Percentiles rank a stretch among this genome's conserved stretches.
Evolutionary conservation across 2,888 invertebrate genomes (phyloP).

Genomic region (Isoperla grammatica): DNA sequence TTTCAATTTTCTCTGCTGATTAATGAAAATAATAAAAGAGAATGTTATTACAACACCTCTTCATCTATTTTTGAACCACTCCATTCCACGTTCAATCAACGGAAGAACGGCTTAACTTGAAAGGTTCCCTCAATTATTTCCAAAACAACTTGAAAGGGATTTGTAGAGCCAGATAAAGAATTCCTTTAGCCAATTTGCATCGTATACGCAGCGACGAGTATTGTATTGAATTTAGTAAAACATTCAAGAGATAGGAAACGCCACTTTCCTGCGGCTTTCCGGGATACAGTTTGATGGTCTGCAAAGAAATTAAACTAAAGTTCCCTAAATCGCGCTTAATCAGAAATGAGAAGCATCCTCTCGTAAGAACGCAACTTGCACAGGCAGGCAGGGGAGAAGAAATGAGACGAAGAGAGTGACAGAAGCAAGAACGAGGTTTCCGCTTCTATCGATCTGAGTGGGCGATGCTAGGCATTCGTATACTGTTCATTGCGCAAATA

Average conservation of each 20-base stretch:
- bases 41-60: too few relatives aligned
- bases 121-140: not conserved
- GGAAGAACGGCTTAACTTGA: too few relatives aligned
- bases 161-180: not conserved
- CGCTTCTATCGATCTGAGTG: not conserved
- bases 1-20: too few relatives aligned
- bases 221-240: too few relatives aligned
- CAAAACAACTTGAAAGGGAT: not conserved
- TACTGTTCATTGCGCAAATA: too few relatives aligned
- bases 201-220: not conserved
- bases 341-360: not conserved
- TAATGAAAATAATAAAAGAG: too few relatives aligned
- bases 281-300: not conserved
- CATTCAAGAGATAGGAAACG: not conserved
- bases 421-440: slow-evolving; percentile 1
- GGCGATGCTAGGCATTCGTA: not conserved
- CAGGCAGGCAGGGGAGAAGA: slow-evolving; percentile 9
- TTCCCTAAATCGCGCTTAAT: not conserved
- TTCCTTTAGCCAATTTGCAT: not conserved
- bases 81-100: too few relatives aligned
- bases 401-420: slow-evolving; percentile 6
- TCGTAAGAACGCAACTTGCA: slow-evolving; percentile 17
- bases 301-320: not conserved
- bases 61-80: too few relatives aligned
- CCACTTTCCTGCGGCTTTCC: not conserved